Base-by-base conservation (phyloP, 2,797 vertebrate species). In the Dipus sagitta region DNA sequence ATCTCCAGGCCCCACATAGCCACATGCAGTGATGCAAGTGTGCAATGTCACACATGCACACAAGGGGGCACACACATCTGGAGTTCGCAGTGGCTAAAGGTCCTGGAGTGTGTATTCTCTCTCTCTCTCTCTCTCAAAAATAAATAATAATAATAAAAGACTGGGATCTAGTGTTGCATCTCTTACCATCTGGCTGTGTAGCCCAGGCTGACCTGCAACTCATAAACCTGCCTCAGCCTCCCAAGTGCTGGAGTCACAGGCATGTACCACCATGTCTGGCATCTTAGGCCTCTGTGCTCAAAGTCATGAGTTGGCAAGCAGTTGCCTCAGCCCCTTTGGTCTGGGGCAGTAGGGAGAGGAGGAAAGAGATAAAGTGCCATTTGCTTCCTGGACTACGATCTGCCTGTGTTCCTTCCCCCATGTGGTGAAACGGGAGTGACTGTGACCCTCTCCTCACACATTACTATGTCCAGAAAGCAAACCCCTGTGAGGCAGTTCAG, bases 371-470 rank as follows among this genome's bases (percentile, higher is more conserved):
- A 12, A 28, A 70, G 3, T 5, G 38, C 23, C 24, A 28, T 9
- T 67, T 9, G 47, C 9, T 26, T 9, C 24, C 10, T 13, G 65
- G 65, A 28, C 24, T 28, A 13, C 26, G 28, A 67, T 18, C 3
- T 1, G 38, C 21, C 15, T 23, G 2, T 67, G 42, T 70, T 18
- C 13, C 30, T 9, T 47, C 47, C 47, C 47, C 47, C 47, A 47
- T 23, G 3, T 7, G 23, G 32, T 24, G 60, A 54, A 1, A 30
- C 0, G 18, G n/a, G 15, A 47, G 21, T 0, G 32, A 14, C 20
- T 34, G 79, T 11, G 17, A n/a, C 62, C 24, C 32, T 92, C 72
- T 71, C 38, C 60, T 58, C 20, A 67, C 38, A 8, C 10, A 68
- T n/a, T 26, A 47, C 82, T 1, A 0, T 1, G n/a, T 32, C 26